These are phyloP conservation scores for Eospalax fontanierii DNA, from an alignment of 2,797 vertebrate genomes.

Conservation along the genomic window DNA sequence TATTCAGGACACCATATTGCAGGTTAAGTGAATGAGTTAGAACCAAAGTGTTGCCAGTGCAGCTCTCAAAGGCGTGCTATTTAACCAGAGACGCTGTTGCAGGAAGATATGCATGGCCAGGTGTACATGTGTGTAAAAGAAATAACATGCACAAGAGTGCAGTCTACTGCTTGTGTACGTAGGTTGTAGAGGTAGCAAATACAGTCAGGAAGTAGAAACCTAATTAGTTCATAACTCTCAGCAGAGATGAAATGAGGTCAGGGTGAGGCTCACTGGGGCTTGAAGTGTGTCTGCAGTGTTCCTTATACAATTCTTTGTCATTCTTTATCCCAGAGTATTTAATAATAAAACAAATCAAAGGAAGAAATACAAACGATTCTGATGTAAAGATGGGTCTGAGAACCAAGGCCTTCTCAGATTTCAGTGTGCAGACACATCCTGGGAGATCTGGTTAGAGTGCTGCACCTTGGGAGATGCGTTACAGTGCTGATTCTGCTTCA, in stretches of 20 bases:
- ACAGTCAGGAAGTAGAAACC: not conserved
- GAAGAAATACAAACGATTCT: conserved; percentile 25
- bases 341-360: conserved; percentile 25
- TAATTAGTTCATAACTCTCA: not conserved
- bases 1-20: not conserved
- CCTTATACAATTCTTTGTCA: not conserved
- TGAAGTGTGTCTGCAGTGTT: not conserved
- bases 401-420: conserved; percentile 26
- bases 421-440: not conserved
- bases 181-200: conserved; percentile 13
- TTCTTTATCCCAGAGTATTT: conserved; percentile 45
- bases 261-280: not conserved
- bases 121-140: not conserved
- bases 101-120: not conserved
- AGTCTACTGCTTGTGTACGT: not conserved
- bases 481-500: not conserved
- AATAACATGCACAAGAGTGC: not conserved
- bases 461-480: not conserved
- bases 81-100: not conserved
- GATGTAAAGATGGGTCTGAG: not conserved
- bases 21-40: not conserved
- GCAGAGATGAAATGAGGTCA: not conserved
- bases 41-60: not conserved
- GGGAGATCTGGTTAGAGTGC: not conserved
- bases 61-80: not conserved